A percentile compares a stretch with the other conserved stretches of the same genome.
Evolutionary conservation across 2,113 vertebrate genomes (phyloP).

Genomic region (Syngnathus scovelli): DNA sequence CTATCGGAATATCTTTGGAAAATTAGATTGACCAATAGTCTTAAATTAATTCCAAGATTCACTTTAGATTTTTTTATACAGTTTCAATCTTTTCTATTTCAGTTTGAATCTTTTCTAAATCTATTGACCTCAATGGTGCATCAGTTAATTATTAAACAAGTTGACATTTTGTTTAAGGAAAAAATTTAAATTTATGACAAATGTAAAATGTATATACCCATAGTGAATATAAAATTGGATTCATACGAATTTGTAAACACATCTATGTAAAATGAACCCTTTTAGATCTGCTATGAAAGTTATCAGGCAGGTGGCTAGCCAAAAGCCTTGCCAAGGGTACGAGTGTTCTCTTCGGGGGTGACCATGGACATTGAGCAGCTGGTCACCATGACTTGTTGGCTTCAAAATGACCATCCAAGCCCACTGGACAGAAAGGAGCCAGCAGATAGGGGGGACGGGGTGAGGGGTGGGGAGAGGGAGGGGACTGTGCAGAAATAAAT

Average conservation of each 20-base stretch:
- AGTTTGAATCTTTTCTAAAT: neutral
- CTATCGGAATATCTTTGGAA: neutral
- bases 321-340: neutral
- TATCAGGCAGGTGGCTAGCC: neutral
- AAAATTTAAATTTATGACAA: neutral
- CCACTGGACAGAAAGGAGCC: neutral
- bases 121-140: neutral
- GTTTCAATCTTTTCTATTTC: neutral
- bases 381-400: constrained; percentile 3
- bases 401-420: neutral
- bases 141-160: neutral
- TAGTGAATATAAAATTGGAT: neutral
- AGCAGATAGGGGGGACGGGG: neutral
- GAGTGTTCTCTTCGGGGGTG: neutral
- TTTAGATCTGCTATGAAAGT: neutral
- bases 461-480: too few relatives aligned
- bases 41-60: neutral
- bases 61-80: neutral
- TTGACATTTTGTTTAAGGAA: neutral
- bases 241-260: neutral
- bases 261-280: neutral
- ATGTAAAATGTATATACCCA: neutral
- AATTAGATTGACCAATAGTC: neutral
- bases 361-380: constrained; percentile 9
- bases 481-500: neutral